Evolutionary conservation across 1,140 invertebrate genomes (phyloP), one percentile per base, ranked within the genome.

Genomic region (Psix sp.): DNA sequence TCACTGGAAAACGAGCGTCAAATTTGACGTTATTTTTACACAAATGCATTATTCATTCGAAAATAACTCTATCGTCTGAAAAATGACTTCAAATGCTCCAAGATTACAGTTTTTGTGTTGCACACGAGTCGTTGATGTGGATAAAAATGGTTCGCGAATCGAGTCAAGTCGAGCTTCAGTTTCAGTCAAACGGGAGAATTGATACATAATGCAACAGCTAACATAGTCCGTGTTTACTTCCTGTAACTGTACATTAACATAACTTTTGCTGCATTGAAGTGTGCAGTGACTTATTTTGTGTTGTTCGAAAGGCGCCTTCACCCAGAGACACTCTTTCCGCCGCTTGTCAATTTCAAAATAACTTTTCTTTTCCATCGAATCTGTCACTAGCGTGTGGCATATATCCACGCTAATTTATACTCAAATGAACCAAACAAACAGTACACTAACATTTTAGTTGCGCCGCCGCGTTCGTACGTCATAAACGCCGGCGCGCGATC

Each of bases 241-340:
- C 63, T 52, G 63, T 74, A 74, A 74, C 71, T 68, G 71, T 74
- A 74, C 63, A 74, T 74, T 57, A 68, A 57, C 51, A 68, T 63
- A 65, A 74, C 54, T 74, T 56, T n/a, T 39, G 35, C 35, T 42
- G 29, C 15, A 36, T 46, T 71, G 42, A 48, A 48, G 49, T 62
- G 17, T 39, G 33, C n/a, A 29, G 35, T 49, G 56, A 71, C 56
- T 71, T 71, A 71, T 71, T 54, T 48, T 54, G 24, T 31, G 11
- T 24, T 42, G 48, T 49, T 62, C 35, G 43, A 57, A 45, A 68
- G 48, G 65, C 15, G 21, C 38, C 46, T 68, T 59, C 45, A 52
- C 42, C 31, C 46, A 6, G 0, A 13, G 52, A 59, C 46, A 52
- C 26, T 15, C 43, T 14, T 38, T 56, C 52, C 17, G 18, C 13